A percentile compares a stretch with the other conserved stretches of the same genome.
These are phyloP conservation scores for Diuraphis noxia DNA, from an alignment of 1,140 invertebrate species.

Conservation along the genomic window DNA sequence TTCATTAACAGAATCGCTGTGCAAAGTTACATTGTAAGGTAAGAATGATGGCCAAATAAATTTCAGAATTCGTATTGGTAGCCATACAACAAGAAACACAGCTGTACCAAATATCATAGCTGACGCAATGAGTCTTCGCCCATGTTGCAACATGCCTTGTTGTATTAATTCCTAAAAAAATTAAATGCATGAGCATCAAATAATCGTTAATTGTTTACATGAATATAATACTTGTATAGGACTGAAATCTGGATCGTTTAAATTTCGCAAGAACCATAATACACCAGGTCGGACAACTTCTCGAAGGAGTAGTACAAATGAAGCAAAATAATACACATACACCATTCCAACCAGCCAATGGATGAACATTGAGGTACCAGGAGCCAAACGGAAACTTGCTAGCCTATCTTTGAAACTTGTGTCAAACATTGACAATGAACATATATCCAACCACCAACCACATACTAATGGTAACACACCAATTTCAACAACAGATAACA, in stretches of 20 bases:
- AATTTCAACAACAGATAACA: constrained; percentile 92
- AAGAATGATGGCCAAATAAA: constrained; percentile 82
- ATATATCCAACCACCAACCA: constrained; percentile 99
- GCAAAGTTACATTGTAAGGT: constrained; percentile 86
- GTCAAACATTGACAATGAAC: constrained; percentile 93
- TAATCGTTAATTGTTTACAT: background rate
- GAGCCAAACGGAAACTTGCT: constrained; percentile 78
- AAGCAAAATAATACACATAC: constrained; percentile 99
- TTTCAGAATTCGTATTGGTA: constrained; percentile 88
- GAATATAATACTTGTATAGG: constrained; percentile 79
- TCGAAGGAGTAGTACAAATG: constrained; percentile 88
- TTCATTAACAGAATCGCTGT: constrained; percentile 85
- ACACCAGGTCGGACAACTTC: constrained; percentile 95
- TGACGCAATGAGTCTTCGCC: constrained; percentile 86
- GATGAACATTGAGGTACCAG: constrained; percentile 95
- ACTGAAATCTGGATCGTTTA: constrained; percentile 99
- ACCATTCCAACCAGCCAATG: constrained; percentile 99
- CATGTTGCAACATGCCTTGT: constrained; percentile 87
- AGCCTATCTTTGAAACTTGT: constrained; percentile 86
- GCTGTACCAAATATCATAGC: constrained; percentile 95
- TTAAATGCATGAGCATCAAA: background rate
- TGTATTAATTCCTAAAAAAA: constrained; percentile 88
- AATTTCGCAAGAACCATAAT: constrained; percentile 93
- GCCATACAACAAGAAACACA: constrained; percentile 93
- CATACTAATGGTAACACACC: constrained; percentile 94